Conservation (phyloP, 2,888 invertebrate species). For the Brachypalpus laphriformis region DNA sequence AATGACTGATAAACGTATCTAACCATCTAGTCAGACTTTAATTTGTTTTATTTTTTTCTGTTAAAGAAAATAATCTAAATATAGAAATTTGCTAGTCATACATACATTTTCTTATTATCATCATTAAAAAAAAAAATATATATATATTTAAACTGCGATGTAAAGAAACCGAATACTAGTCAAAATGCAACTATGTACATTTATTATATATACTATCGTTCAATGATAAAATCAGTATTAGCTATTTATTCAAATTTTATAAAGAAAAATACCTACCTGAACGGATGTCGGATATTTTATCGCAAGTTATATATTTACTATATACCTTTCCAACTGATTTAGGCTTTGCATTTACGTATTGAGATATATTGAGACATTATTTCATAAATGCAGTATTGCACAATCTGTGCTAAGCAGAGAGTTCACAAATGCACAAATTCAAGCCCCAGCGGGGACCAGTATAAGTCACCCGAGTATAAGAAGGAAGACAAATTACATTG, state of each 20-base stretch:
- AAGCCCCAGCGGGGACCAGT: no score
- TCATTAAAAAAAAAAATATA: conserved; percentile 12
- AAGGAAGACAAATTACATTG: no score
- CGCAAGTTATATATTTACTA: background rate
- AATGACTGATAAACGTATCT: conserved; percentile 59
- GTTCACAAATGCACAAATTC: no score
- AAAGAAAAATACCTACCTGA: background rate
- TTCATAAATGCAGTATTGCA: no score
- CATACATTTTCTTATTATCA: conserved; percentile 45
- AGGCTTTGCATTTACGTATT: no score
- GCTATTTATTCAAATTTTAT: conserved; percentile 30
- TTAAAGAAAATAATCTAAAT: conserved; percentile 26
- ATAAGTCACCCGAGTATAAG: no score
- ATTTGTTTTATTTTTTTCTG: conserved; percentile 8
- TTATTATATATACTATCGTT: conserved; percentile 55
- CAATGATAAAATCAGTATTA: conserved; percentile 64
- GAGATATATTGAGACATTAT: no score
- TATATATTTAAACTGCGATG: conserved; percentile 58
- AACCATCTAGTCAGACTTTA: conserved; percentile 59
- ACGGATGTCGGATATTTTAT: conserved; percentile 3
- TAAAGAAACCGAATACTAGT: conserved; percentile 56
- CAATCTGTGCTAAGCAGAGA: no score
- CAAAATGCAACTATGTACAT: conserved; percentile 60
- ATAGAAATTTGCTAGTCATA: conserved; percentile 60
- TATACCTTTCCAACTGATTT: background rate